These are phyloP conservation scores for Stictocephala bisonia DNA, from an alignment of 2,888 invertebrate species.

Conservation along the genomic window DNA sequence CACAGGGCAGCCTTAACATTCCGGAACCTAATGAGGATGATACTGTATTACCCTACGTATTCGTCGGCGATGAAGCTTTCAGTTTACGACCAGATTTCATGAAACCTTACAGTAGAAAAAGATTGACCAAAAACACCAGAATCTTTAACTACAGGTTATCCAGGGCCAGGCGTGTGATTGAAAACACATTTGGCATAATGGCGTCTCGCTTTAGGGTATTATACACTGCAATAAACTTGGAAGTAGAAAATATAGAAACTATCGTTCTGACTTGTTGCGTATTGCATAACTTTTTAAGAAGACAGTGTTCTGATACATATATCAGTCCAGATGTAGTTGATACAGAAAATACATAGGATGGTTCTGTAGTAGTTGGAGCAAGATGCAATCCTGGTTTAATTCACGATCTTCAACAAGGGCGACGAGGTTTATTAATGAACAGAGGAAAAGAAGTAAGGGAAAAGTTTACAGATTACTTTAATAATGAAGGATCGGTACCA, in stretches of 20 bases:
- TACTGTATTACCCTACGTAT: background rate
- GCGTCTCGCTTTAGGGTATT: constrained; percentile 35
- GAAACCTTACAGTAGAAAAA: constrained; percentile 43
- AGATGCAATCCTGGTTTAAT: no score
- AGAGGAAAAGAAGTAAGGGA: no score
- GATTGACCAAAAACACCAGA: constrained; percentile 35
- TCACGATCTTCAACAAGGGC: no score
- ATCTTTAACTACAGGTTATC: constrained; percentile 40
- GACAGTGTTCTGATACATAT: no score
- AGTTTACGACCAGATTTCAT: constrained; percentile 45
- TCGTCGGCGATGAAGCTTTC: constrained; percentile 49
- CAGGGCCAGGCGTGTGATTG: constrained; percentile 32
- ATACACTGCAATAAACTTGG: constrained; percentile 23
- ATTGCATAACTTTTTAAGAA: constrained; percentile 40
- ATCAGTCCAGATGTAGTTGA: no score
- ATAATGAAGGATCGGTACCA: no score
- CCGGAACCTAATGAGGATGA: no score
- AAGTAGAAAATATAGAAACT: constrained; percentile 14
- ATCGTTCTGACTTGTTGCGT: constrained; percentile 44
- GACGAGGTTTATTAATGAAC: no score
- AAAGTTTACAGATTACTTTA: no score
- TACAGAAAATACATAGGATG: no score
- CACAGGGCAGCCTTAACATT: constrained; percentile 50
- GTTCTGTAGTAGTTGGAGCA: no score
- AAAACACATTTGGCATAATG: constrained; percentile 42